Base-by-base conservation (phyloP, 2,113 vertebrate species). In the Parotia lawesii region DNA sequence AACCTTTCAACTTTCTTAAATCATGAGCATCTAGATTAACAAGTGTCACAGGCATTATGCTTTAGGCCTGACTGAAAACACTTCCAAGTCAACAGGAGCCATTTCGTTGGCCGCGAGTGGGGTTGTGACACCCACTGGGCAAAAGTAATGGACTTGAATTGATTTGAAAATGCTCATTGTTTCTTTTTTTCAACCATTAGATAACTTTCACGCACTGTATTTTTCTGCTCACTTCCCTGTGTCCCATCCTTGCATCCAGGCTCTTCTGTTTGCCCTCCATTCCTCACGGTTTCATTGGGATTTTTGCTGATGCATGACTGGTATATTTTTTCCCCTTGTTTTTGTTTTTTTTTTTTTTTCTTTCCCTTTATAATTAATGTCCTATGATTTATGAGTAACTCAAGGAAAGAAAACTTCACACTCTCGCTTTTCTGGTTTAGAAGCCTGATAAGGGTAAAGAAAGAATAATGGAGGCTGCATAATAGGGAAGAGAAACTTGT, bases 251-350 rank as follows among this genome's bases (percentile, higher is more conserved):
- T 66, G 18, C 37, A 72, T 29, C 12, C 35, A 9, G 18, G 13
- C 31, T 75, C 45, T 78, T 31, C 16, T 62, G 2, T 16, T 69
- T 13, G 25, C 29, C 3, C 37, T 82, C 31, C 12, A 25, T 40
- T 72, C 57, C 38, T 71, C 42, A 47, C 2, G 6, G 15, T 74
- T 61, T 61, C 57, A 6, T 3, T 54, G 45, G 42, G 37, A 37
- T 37, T 81, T 73, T 40, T 58, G 38, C 17, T 66, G 53, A 24
- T 37, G 17, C 25, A 29, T 23, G 29, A 33, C 16, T 48, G 18
- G 19, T 11, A 17, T n/a, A 25, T 10, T 6, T 19, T 12, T 58
- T 10, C 5, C 0, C 2, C 12, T 21, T n/a, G 1, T 4, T 37
- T 40, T 42, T n/a, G 40, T 11, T 5, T 31, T 69, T 3, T 3